Evolutionary conservation across 2,797 vertebrate genomes (phyloP).

Genomic region (Sebastes paucispinis): DNA sequence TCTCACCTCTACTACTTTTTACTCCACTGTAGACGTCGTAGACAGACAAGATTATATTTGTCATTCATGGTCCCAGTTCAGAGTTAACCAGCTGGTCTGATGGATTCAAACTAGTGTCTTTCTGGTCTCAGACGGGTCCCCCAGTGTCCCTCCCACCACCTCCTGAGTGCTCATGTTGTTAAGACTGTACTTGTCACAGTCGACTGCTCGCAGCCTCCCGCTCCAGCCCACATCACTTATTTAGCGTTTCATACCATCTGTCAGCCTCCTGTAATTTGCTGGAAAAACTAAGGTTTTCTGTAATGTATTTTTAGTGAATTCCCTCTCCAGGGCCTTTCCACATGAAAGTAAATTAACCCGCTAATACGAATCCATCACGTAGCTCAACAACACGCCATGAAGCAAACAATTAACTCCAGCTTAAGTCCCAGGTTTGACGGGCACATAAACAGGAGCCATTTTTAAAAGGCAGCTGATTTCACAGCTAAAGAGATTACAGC

Average conservation of each 20-base stretch:
- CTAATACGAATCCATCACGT: constrained; percentile 72
- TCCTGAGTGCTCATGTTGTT: constrained; percentile 30
- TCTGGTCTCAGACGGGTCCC: not conserved
- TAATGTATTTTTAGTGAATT: constrained; percentile 70
- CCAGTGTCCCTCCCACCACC: constrained; percentile 1
- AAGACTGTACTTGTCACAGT: constrained; percentile 59
- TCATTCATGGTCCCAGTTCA: not conserved
- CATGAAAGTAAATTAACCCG: constrained; percentile 74
- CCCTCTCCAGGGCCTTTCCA: constrained; percentile 57
- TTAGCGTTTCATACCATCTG: constrained; percentile 68
- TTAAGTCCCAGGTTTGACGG: constrained; percentile 71
- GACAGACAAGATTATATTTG: not conserved
- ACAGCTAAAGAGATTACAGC: constrained; percentile 79
- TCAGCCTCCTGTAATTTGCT: constrained; percentile 63
- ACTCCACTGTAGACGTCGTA: not conserved
- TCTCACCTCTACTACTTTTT: not conserved
- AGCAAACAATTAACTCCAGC: constrained; percentile 75
- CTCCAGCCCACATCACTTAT: constrained; percentile 66
- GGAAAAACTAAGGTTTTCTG: constrained; percentile 54
- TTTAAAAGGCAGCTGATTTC: constrained; percentile 77
- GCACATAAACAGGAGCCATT: constrained; percentile 70
- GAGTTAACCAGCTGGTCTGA: not conserved
- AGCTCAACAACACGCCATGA: constrained; percentile 65
- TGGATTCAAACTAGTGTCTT: not conserved
- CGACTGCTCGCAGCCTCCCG: constrained; percentile 51